A percentile compares a stretch with the other conserved stretches of the same genome.
These are phyloP conservation scores for Myocastor coypus DNA, from an alignment of 2,113 vertebrate species.

Conservation along the genomic window DNA sequence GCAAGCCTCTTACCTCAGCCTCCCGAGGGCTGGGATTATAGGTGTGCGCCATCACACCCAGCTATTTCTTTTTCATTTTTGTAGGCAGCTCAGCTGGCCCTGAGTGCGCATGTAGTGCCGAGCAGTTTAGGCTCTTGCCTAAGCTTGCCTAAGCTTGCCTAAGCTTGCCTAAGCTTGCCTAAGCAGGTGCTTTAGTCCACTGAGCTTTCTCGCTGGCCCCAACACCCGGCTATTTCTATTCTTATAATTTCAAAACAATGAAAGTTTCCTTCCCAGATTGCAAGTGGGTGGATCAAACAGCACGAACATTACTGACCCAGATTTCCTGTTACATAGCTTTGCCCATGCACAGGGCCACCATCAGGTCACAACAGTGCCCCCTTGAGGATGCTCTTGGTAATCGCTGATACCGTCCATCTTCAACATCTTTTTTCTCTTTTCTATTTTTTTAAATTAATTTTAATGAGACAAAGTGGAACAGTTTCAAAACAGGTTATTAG, in stretches of 20 bases:
- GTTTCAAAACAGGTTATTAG: too few species aligned
- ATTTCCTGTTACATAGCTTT: not conserved
- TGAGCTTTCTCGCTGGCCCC: too few species aligned
- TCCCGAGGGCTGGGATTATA: not conserved
- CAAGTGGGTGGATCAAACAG: not conserved
- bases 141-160: too few species aligned
- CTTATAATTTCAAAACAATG: conserved; percentile 15
- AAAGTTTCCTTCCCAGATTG: not conserved
- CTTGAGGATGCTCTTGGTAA: not conserved
- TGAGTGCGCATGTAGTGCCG: not conserved
- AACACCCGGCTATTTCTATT: not conserved
- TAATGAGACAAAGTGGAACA: too few species aligned
- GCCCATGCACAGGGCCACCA: not conserved
- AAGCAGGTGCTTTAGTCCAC: too few species aligned
- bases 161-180: too few species aligned
- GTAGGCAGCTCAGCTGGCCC: too few species aligned
- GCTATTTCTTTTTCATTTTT: not conserved
- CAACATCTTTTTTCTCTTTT: not conserved
- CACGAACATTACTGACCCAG: not conserved
- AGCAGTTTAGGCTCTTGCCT: too few species aligned
- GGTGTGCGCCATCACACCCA: not conserved
- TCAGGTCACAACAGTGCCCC: not conserved
- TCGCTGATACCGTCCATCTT: not conserved
- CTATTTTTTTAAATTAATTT: too few species aligned
- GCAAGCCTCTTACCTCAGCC: not conserved